Conservation (phyloP, 2,888 invertebrate genomes). For the Trissolcus japonicus region DNA sequence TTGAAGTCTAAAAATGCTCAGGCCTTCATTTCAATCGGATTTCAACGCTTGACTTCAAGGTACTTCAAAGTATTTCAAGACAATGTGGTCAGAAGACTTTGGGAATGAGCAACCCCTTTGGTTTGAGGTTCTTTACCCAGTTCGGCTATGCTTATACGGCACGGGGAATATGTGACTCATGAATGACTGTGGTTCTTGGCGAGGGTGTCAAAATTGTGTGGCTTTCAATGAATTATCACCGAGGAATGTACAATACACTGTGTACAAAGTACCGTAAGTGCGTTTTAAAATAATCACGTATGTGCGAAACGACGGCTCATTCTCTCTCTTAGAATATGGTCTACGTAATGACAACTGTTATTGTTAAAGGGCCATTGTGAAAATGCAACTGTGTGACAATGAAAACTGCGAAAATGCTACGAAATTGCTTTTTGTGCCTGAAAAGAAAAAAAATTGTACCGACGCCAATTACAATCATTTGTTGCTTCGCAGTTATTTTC, state of each 20-base stretch:
- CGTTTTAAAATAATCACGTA: conserved; percentile 60
- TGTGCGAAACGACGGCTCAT: conserved; percentile 50
- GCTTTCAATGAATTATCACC: conserved; percentile 37
- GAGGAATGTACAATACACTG: conserved; percentile 73
- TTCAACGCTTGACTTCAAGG: no score
- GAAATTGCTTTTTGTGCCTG: conserved; percentile 20
- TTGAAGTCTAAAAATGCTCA: no score
- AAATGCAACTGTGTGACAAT: conserved; percentile 40
- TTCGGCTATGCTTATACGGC: no score
- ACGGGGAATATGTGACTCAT: no score
- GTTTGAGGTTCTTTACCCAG: no score
- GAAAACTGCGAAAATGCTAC: conserved; percentile 33
- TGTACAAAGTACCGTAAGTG: conserved; percentile 75
- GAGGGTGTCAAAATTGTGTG: conserved; percentile 39
- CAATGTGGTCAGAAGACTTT: no score
- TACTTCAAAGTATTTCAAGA: no score
- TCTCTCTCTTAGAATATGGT: conserved; percentile 44
- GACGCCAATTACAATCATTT: not conserved
- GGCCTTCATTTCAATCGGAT: no score
- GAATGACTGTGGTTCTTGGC: no score
- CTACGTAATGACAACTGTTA: conserved; percentile 48
- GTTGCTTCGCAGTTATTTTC: not conserved
- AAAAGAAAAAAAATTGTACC: not conserved
- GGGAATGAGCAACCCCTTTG: no score
- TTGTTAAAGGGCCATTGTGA: conserved; percentile 49